Conservation (phyloP, 1,140 invertebrate species). For the Tribolium madens region DNA sequence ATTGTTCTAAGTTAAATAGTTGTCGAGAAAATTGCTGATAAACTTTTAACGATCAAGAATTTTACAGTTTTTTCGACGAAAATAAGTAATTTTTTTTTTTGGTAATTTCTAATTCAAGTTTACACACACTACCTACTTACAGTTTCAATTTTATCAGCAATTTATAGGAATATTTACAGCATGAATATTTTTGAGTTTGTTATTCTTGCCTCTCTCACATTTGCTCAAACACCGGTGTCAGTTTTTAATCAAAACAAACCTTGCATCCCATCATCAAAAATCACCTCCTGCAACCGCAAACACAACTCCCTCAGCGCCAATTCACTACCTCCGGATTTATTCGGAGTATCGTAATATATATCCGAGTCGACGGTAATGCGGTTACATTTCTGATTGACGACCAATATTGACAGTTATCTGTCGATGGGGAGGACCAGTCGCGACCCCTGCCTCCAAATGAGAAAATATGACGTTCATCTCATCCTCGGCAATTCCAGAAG, state of each 20-base stretch:
- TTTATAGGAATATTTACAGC: no score
- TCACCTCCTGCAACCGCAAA: not conserved
- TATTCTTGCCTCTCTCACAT: not conserved
- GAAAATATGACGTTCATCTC: slow-evolving; percentile 38
- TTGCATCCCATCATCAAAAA: not conserved
- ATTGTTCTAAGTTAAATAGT: no score
- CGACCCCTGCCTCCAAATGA: slow-evolving; percentile 31
- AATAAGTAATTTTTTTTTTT: no score
- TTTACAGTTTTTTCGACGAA: no score
- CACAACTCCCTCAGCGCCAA: slow-evolving; percentile 10
- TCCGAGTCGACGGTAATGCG: slow-evolving; percentile 52
- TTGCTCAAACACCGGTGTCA: not conserved
- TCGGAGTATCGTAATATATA: slow-evolving; percentile 33
- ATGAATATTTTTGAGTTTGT: not conserved
- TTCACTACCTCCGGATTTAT: slow-evolving; percentile 26
- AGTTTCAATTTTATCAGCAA: no score
- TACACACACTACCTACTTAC: no score
- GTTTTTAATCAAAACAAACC: not conserved
- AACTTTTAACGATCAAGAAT: no score
- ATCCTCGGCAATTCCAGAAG: not conserved
- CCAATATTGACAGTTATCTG: slow-evolving; percentile 56
- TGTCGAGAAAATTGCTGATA: no score
- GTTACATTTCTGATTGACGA: slow-evolving; percentile 55
- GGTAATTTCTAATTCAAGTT: no score
- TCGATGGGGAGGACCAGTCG: slow-evolving; percentile 51